Evolutionary conservation across 2,113 vertebrate species (phyloP), one percentile per base, ranked within the genome.

Genomic region (Austrofundulus limnaeus): DNA sequence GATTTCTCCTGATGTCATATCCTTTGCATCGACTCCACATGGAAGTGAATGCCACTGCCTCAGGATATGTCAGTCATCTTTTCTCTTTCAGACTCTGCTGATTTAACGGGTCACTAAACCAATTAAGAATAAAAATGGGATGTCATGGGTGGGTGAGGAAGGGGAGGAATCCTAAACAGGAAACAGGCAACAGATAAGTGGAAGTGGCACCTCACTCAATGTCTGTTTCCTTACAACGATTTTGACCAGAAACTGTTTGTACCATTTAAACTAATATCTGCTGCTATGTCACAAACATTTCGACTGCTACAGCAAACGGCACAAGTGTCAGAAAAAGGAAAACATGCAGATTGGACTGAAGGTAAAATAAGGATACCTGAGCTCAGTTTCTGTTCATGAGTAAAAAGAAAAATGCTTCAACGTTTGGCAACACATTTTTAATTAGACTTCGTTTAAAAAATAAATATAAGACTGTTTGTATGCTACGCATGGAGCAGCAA

Each of bases 51-150:
- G 84, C 72, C 74, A 80, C 68, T 70, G 46, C 62, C 47, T 72
- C 23, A 60, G 86, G 85, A 89, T 85, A 90, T 87, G 87, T 69
- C 84, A 83, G 61, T 63, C 58, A 73, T 70, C 15, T 51, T 71
- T 55, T 67, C 14, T 60, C 25, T 28, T 24, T 49, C 56, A 69
- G 62, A 42, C 54, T 64, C 71, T 76, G 66, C 51, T 17, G 7
- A 41, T 59, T 53, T 11, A 37, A 53, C 11, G 48, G 61, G 42
- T 66, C 61, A 58, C 15, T 50, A 58, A 51, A 73, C 62, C 78
- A 65, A 43, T 49, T n/a, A 51, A 47, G 47, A 23, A 42, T 43
- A 51, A 39, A 43, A 28, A 28, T 60, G 57, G 23, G 48, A 55
- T 77, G 66, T 70, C 69, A 61, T 43, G 62, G 71, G 62, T 70